Base-by-base conservation (phyloP, 2,888 invertebrate species). In the Idaea aversata region DNA sequence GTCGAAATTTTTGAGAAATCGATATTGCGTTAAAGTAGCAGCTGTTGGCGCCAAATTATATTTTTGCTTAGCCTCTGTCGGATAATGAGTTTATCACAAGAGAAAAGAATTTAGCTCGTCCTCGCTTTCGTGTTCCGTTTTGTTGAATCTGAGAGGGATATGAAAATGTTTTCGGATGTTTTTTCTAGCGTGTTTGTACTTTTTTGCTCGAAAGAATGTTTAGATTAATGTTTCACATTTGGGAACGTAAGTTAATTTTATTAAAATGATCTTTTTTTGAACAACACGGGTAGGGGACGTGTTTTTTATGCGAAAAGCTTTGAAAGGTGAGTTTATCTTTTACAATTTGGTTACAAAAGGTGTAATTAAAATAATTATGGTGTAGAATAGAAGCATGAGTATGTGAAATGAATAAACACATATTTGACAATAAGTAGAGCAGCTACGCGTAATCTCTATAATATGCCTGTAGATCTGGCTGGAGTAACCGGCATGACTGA, bases 51-150 rank as follows among this genome's bases (percentile, higher is more conserved):
- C 7, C 47, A 47, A 70, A 70, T 73, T 71, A 70, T 72, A 68
- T 73, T 75, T 75, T 73, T 75, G 72, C 71, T 72, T 63, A 66
- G 63, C 65, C 65, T 62, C 65, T 69, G 71, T 67, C 71, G 70
- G 69, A 67, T 75, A 75, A 75, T 75, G 71, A 72, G 73, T 75
- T 75, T 74, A 72, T 74, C 71, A 69, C 69, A 66, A 71, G 68
- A 68, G 69, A 67, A 69, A 69, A 65, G 69, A 69, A 67, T 69
- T 67, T 65, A 67, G 67, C 66, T 34, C 58, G 38, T 66, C 65
- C 65, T 67, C 64, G 65, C 59, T 65, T 64, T 67, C 66, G 68
- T 65, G 68, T 72, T 70, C 72, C 69, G 72, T 72, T 72, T 72
- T 70, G 70, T 67, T 71, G 68, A 69, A 67, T 72, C 69, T 70